Base-by-base conservation (phyloP, 2,113 vertebrate species). In the Leucoraja erinaceus region DNA sequence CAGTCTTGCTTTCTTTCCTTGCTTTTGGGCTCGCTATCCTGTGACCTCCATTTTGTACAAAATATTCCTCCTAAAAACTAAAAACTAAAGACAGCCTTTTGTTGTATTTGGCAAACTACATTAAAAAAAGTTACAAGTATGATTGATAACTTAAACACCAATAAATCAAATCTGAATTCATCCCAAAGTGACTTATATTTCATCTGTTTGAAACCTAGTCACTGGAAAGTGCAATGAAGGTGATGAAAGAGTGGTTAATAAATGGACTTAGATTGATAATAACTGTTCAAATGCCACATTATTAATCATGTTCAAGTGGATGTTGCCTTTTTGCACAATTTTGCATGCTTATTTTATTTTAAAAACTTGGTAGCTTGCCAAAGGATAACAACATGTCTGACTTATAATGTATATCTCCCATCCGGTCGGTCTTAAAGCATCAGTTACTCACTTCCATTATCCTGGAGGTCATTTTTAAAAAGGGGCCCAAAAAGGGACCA, bases 331-430 rank as follows among this genome's bases (percentile, higher is more conserved):
- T 63, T 66, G 31, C 59, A 66, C 59, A 63, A 63, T 63, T 88
- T 88, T 63, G 14, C 14, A n/a, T 63, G 83, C 59, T 88, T 88
- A 16, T 63, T 88, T 88, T 88, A 88, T 31, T 88, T 63, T 88
- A n/a, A 63, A 88, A 63, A 1, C 28, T 14, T 88, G 83, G 59
- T 63, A 18, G 25, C 83, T 63, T 18, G 59, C 83, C 59, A 88
- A 59, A 28, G 12, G 83, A 14, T 31, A 63, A 63, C n/a, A 88
- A 18, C n/a, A 63, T 63, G 25, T 66, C 59, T 88, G 56, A 18
- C 6, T 88, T 88, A 31, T 61, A 63, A 63, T 63, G 63, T 88
- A 7, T 18, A 5, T 88, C 56, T 59, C 59, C 25, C 28, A 31
- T 63, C 31, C 59, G n/a, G 28, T 66, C 59, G n/a, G 28, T 31